Percentiles rank a stretch among this genome's conserved stretches.
Evolutionary conservation across 2,113 vertebrate species (phyloP).

Genomic region (Cyprinodon tularosa): DNA sequence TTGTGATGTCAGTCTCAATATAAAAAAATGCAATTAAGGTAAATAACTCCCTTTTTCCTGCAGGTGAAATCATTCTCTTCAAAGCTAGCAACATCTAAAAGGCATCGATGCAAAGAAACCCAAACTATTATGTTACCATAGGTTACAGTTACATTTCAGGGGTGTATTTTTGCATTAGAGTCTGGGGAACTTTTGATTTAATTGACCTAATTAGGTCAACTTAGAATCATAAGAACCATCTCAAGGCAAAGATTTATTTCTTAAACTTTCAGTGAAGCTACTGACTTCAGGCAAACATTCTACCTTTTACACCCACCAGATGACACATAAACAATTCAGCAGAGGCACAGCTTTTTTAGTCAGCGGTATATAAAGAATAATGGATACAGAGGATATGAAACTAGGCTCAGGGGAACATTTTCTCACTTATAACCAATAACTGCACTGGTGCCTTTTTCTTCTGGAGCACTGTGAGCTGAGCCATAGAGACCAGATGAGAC

Average conservation of each 20-base stretch:
- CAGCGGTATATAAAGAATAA: slow-evolving; percentile 35
- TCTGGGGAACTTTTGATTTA: too few relatives aligned
- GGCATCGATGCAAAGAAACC: too few relatives aligned
- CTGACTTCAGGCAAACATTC: not conserved
- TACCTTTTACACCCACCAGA: slow-evolving; percentile 37
- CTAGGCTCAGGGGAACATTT: slow-evolving; percentile 27
- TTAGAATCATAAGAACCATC: not conserved
- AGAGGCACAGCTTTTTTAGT: slow-evolving; percentile 34
- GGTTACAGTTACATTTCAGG: not conserved
- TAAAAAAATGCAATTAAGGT: too few relatives aligned
- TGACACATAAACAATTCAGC: slow-evolving; percentile 39
- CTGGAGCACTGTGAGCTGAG: slow-evolving; percentile 22
- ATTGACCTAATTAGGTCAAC: not conserved
- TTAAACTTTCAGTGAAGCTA: not conserved
- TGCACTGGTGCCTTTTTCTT: slow-evolving; percentile 48
- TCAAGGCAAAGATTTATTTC: not conserved
- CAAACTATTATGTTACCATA: not conserved
- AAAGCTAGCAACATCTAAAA: not conserved
- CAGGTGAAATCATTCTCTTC: not conserved
- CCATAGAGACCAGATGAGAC: slow-evolving; percentile 17
- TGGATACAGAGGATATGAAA: slow-evolving; percentile 30
- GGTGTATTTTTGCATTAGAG: too few relatives aligned
- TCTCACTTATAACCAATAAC: slow-evolving; percentile 38
- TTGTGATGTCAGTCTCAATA: too few relatives aligned
- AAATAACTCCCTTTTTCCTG: too few relatives aligned